A percentile compares a stretch with the other conserved stretches of the same genome.
phyloP scores from a whole-genome alignment of 2,797 vertebrate species.

The Hyperoplus lanceolatus region DNA sequence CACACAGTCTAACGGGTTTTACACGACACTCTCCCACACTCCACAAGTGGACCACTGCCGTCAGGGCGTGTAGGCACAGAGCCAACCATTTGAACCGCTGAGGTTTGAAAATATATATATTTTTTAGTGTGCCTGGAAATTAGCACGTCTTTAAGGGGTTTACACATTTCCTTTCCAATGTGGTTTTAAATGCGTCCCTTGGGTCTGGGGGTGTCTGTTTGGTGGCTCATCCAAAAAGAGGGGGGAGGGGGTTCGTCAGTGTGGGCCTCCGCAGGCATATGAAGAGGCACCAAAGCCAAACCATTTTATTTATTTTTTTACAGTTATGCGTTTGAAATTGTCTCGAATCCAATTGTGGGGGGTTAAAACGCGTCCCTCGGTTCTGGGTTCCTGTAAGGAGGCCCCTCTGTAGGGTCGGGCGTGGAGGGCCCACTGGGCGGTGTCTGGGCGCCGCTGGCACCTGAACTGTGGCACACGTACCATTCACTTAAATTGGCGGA shows the following conservation, averaged over 20 bases:
- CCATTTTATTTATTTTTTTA: slow-evolving; percentile 19
- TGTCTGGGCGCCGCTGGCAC: slow-evolving; percentile 85
- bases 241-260: slow-evolving; percentile 23
- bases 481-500: slow-evolving; percentile 95
- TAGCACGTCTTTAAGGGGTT: slow-evolving; percentile 60
- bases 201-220: slow-evolving; percentile 57
- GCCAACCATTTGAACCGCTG: slow-evolving; percentile 66
- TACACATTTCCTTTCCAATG: slow-evolving; percentile 55
- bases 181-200: slow-evolving; percentile 62
- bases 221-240: slow-evolving; percentile 59
- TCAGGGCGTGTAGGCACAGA: slow-evolving; percentile 63
- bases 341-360: slow-evolving; percentile 7
- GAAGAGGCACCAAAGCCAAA: slow-evolving; percentile 67
- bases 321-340: slow-evolving; percentile 42
- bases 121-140: slow-evolving; percentile 65
- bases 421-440: slow-evolving; percentile 85
- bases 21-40: slow-evolving; percentile 69
- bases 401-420: slow-evolving; percentile 83
- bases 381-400: slow-evolving; percentile 82
- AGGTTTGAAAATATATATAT: slow-evolving; percentile 75
- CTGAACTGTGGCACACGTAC: slow-evolving; percentile 96
- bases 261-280: slow-evolving; percentile 60
- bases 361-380: slow-evolving; percentile 84
- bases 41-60: slow-evolving; percentile 69
- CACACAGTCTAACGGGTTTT: slow-evolving; percentile 69